Evolutionary conservation across 2,797 vertebrate species (phyloP), one percentile per base, ranked within the genome.

Genomic region (Dromococcyx pavoninus): DNA sequence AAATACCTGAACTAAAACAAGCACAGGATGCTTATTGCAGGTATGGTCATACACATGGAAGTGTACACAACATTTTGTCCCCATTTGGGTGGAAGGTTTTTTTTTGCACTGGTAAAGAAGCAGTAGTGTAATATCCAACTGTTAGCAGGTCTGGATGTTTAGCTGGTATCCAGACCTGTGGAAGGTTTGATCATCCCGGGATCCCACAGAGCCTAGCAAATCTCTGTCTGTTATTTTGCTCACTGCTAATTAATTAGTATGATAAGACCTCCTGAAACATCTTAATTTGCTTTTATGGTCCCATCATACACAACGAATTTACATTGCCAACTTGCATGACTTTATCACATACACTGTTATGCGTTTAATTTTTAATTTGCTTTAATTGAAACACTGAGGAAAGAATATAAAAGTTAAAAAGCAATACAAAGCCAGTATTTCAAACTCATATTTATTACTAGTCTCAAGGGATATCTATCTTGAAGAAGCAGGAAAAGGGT

Each of bases 41-140:
- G 28, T 67, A 71, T 1, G 16, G 28, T 33, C 76, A 43, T 10
- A 53, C 7, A 51, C 9, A 16, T 23, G 18, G 14, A 76, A 58
- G 2, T 0, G 2, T 35, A n/a, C 2, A 3, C 0, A 2, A 61
- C 14, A 35, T 69, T 83, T 61, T 70, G 46, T n/a, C 12, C 10
- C 23, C 14, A 19, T 60, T 10, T 51, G 18, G 12, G n/a, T 43
- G 9, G 30, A 24, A 5, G 0, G 5, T 0, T 2, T 4, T 60
- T 46, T 89, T 76, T 71, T 62, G 27, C 30, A 76, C 10, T 39
- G 65, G 58, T 65, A 80, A 83, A 76, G 74, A 81, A 48, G 85
- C n/a, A 24, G 28, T 7, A 3, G 57, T 39, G 24, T 54, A 64
- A 66, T 39, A 71, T 61, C 70, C 25, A 74, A 28, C 50, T 16